phyloP scores from a whole-genome alignment of 2,113 vertebrate genomes.

The Colossoma macropomum region DNA sequence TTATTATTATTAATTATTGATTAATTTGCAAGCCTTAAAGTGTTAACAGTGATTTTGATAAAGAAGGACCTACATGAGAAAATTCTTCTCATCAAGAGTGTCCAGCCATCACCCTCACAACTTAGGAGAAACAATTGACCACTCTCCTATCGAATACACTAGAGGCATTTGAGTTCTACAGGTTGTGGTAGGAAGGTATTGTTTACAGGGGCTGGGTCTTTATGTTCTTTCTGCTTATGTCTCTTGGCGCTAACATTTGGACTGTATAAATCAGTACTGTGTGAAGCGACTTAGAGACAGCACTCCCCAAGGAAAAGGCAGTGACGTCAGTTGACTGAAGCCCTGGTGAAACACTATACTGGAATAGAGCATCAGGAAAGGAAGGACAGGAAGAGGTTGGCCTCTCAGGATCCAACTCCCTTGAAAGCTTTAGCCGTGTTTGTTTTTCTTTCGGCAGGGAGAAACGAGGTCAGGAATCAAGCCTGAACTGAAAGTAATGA shows the following conservation, averaged over 20 bases:
- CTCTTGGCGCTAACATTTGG: not conserved
- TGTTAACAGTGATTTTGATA: too few relatives aligned
- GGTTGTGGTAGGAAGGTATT: too few relatives aligned
- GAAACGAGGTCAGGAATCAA: not conserved
- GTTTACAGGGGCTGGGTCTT: too few relatives aligned
- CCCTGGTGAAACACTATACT: slow-evolving; percentile 8
- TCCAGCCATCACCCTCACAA: too few relatives aligned
- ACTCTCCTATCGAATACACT: too few relatives aligned
- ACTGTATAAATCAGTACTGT: not conserved
- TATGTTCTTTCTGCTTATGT: not conserved
- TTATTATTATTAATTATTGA: too few relatives aligned
- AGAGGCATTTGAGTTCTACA: too few relatives aligned
- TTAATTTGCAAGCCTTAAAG: too few relatives aligned
- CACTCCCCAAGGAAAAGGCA: not conserved
- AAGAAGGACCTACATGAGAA: too few relatives aligned
- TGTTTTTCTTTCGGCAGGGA: not conserved
- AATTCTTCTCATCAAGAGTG: too few relatives aligned
- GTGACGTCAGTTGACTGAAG: not conserved
- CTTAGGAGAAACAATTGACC: too few relatives aligned
- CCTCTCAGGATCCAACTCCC: not conserved
- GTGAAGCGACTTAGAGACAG: slow-evolving; percentile 19
- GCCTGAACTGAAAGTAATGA: not conserved
- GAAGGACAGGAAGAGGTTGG: not conserved
- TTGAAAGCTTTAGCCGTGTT: not conserved
- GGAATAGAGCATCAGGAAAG: not conserved